A percentile compares a stretch with the other conserved stretches of the same genome.
These are phyloP conservation scores for Thamnophis elegans DNA, from an alignment of 2,797 vertebrate species.

Conservation along the genomic window DNA sequence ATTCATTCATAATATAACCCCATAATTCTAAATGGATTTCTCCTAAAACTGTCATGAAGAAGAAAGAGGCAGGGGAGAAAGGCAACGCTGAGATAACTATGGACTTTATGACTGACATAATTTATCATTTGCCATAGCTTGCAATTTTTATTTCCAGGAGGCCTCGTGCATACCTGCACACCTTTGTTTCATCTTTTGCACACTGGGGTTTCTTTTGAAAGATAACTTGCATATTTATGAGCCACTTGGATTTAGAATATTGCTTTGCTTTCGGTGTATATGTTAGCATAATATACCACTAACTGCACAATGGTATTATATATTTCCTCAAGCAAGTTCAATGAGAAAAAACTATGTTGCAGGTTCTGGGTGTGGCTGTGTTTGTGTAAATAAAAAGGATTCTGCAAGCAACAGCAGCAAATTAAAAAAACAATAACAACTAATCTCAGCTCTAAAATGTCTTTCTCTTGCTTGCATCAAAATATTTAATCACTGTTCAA, in stretches of 20 bases:
- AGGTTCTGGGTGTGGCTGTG: background rate
- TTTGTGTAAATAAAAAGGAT: background rate
- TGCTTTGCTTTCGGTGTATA: slow-evolving; percentile 25
- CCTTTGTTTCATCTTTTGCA: slow-evolving; percentile 49
- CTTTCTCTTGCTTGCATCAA: background rate
- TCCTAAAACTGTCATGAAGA: slow-evolving; percentile 30
- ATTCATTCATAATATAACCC: slow-evolving; percentile 18
- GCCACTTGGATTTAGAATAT: slow-evolving; percentile 48
- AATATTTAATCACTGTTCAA: background rate
- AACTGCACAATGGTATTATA: background rate
- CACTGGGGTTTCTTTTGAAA: slow-evolving; percentile 60
- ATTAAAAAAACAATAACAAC: background rate
- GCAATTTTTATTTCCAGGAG: slow-evolving; percentile 43
- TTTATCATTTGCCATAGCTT: slow-evolving; percentile 49
- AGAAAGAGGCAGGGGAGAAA: slow-evolving; percentile 41
- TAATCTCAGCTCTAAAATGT: background rate
- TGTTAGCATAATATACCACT: background rate
- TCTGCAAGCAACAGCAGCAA: background rate
- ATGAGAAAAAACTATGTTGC: background rate
- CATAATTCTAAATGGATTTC: slow-evolving; percentile 19
- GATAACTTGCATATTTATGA: slow-evolving; percentile 59
- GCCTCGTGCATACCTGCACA: slow-evolving; percentile 1
- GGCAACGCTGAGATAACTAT: slow-evolving; percentile 23
- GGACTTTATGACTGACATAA: slow-evolving; percentile 45
- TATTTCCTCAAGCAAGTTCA: slow-evolving; percentile 30